Percentiles rank a stretch among this genome's conserved stretches.
Conservation (phyloP, 1,140 invertebrate species). For the Potamilus streckersoni region DNA sequence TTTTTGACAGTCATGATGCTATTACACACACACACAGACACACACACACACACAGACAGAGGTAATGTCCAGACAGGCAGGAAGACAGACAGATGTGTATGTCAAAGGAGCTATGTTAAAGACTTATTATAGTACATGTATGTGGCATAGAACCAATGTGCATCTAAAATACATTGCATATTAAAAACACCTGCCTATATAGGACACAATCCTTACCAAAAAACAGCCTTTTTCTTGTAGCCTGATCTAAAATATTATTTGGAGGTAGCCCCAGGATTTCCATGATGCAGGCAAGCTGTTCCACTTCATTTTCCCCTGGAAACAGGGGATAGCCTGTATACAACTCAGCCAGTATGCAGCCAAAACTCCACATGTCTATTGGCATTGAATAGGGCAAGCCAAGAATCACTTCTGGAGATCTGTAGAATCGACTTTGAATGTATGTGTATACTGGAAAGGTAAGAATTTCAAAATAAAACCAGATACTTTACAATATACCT, state of each 20-base stretch:
- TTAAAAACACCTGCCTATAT: too few species aligned
- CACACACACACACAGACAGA: too few species aligned
- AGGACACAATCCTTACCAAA: constrained; percentile 50
- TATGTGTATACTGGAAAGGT: constrained; percentile 66
- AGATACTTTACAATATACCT: too few species aligned
- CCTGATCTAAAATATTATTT: constrained; percentile 58
- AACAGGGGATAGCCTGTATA: constrained; percentile 74
- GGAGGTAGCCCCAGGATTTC: constrained; percentile 65
- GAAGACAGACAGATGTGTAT: too few species aligned
- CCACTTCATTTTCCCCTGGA: constrained; percentile 69
- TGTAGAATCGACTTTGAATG: constrained; percentile 69
- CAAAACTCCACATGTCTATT: constrained; percentile 82
- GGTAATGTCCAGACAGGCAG: too few species aligned
- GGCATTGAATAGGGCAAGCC: constrained; percentile 92
- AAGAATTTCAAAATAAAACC: background rate
- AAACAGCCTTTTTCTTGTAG: constrained; percentile 62
- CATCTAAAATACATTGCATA: too few species aligned
- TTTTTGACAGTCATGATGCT: too few species aligned
- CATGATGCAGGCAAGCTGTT: constrained; percentile 69
- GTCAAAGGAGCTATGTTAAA: too few species aligned
- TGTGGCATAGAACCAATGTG: too few species aligned
- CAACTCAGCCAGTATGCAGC: constrained; percentile 97
- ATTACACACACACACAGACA: too few species aligned
- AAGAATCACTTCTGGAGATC: constrained; percentile 68
- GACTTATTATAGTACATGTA: too few species aligned